A percentile compares a stretch with the other conserved stretches of the same genome.
Conservation (phyloP, 1,140 invertebrate genomes). For the Globodera rostochiensis region DNA sequence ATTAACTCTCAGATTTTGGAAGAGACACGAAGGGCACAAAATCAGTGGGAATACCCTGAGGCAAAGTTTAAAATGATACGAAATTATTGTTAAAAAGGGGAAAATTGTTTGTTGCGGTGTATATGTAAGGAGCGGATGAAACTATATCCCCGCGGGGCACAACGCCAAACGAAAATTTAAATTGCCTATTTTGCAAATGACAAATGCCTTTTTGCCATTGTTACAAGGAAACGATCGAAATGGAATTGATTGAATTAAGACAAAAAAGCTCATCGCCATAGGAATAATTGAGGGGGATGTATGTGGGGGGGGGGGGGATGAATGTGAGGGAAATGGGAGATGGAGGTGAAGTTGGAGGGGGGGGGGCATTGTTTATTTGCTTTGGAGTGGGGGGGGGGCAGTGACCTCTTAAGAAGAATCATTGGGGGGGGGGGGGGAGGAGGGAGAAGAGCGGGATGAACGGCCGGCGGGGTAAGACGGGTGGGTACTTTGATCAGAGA, state of each 20-base stretch:
- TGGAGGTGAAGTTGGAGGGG: background rate
- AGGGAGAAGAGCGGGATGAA: no score
- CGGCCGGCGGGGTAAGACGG: no score
- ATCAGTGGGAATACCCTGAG: background rate
- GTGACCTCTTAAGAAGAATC: no score
- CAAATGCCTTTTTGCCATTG: background rate
- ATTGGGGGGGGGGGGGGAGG: no score
- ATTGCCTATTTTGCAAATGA: background rate
- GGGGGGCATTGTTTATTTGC: slow-evolving; percentile 1
- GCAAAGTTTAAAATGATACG: background rate
- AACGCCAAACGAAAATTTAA: background rate
- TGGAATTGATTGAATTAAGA: background rate
- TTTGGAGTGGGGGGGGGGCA: background rate
- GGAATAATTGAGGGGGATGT: background rate
- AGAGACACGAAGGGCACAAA: no score
- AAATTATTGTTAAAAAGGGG: background rate
- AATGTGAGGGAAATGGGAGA: background rate
- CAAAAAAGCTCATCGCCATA: background rate
- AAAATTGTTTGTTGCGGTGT: background rate
- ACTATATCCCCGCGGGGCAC: background rate
- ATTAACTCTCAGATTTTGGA: slow-evolving; percentile 5
- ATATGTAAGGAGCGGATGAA: background rate
- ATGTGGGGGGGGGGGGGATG: background rate
- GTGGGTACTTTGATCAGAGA: no score
- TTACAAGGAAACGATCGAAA: background rate